Percentiles rank a stretch among this genome's conserved stretches.
These are phyloP conservation scores for Acleris emargana DNA, from an alignment of 2,888 invertebrate species.

Conservation along the genomic window DNA sequence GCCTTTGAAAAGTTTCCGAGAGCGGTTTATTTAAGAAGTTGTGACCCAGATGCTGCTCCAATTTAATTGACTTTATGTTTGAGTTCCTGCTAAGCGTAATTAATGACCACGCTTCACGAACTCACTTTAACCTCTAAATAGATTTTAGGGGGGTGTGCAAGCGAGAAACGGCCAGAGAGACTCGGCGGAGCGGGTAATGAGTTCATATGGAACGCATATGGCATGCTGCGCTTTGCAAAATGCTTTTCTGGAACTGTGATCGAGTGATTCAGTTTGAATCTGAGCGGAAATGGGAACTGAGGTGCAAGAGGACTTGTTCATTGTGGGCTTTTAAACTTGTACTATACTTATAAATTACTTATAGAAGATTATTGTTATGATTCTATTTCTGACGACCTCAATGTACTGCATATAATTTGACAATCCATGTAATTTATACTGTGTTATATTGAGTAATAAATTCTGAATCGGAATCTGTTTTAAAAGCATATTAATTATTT, in stretches of 20 bases:
- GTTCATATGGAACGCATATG: constrained; percentile 9
- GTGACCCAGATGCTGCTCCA: constrained; percentile 45
- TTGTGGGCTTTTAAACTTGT: no score
- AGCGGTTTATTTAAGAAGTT: constrained; percentile 44
- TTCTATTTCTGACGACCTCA: no score
- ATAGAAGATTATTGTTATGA: no score
- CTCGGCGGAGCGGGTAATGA: constrained; percentile 15
- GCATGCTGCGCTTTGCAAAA: background rate
- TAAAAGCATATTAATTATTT: no score
- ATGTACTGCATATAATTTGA: no score
- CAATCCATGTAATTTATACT: no score
- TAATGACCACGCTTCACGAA: constrained; percentile 47
- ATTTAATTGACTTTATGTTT: constrained; percentile 59
- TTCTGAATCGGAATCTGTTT: no score
- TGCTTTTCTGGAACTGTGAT: background rate
- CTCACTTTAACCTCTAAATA: constrained; percentile 38
- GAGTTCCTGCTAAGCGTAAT: constrained; percentile 52
- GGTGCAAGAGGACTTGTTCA: no score
- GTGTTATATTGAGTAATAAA: no score
- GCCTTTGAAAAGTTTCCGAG: constrained; percentile 43
- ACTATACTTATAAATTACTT: no score
- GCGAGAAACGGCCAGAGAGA: constrained; percentile 1
- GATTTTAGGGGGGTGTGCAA: constrained; percentile 26
- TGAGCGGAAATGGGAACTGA: no score
- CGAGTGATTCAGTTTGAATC: no score